phyloP scores from a whole-genome alignment of 1,140 invertebrate species.

The Drosophila tsacasi region DNA sequence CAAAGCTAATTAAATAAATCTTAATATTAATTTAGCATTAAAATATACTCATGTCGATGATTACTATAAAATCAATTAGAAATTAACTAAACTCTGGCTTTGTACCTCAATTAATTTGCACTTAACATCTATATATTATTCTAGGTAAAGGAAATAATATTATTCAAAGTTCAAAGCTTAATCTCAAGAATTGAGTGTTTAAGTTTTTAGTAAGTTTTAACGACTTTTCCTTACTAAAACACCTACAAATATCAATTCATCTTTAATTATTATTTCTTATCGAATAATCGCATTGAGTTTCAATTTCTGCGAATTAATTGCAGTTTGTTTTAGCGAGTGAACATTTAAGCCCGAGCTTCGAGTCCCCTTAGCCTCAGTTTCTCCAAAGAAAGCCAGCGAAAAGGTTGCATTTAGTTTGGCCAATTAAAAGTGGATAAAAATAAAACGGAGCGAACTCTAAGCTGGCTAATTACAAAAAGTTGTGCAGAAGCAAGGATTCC shows the following conservation, averaged over 20 bases:
- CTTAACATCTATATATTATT: too few relatives aligned
- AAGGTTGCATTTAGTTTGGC: conserved; percentile 4
- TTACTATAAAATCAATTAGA: too few relatives aligned
- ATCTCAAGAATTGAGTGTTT: too few relatives aligned
- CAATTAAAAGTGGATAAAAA: not conserved
- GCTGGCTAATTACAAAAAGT: conserved; percentile 8
- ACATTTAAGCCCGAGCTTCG: not conserved
- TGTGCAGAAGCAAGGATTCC: not conserved
- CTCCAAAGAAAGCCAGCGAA: not conserved
- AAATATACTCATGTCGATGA: too few relatives aligned
- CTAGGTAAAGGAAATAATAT: too few relatives aligned
- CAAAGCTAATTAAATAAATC: not conserved
- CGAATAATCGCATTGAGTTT: not conserved
- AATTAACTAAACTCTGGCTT: too few relatives aligned
- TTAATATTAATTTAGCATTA: too few relatives aligned
- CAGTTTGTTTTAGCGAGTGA: not conserved
- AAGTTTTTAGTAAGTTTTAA: too few relatives aligned
- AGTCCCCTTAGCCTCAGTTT: not conserved
- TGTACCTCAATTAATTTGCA: too few relatives aligned
- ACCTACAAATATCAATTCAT: not conserved
- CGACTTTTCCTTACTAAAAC: not conserved
- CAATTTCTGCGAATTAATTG: conserved; percentile 3
- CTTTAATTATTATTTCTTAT: not conserved
- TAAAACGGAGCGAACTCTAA: not conserved
- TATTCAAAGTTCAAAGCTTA: too few relatives aligned